Evolutionary conservation across 2,888 invertebrate species (phyloP), one percentile per base, ranked within the genome.

Genomic region (Cryptus viduatorius): DNA sequence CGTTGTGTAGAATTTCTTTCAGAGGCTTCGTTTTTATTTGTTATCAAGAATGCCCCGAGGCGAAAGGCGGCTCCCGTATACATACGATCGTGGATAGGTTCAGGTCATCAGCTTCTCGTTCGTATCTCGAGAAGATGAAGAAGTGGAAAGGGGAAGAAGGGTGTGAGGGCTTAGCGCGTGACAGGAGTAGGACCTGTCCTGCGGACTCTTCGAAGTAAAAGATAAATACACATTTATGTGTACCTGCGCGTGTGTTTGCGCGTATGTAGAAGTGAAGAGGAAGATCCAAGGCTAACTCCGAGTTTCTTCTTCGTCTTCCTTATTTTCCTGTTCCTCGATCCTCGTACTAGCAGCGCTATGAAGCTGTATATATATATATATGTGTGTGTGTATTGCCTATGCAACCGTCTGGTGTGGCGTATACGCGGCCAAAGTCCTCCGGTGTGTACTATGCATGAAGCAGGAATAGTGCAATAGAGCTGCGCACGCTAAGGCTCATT

Each of bases 401-500:
- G 64, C 64, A 64, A 61, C 42, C 44, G 67, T 50, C 31, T 37
- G 44, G 67, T 73, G 56, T 61, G 64, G 67, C 44, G 72, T 65
- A 68, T 79, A 64, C 56, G 64, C 46, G 75, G 71, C 75, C 42
- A 72, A 64, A 31, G 64, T 29, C 53, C 48, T 61, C 75, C 44
- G 56, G 69, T 24, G 65, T 75, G 65, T 81, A 59, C 59, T 50
- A 44, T 56, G 42, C 53, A 72, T 16, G 65, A n/a, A 16, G 42
- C 8, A 50, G 72, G 61, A n/a, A 69, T 69, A 53, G 29, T 71
- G 79, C 61, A 71, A 71, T 61, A 59, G 53, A 59, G 19, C 29
- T 53, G 48, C 50, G 82, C 85, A 84, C 84, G 83, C 83, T 79
- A 83, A 83, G 83, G 61, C 83, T 83, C 84, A 87, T 87, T 85